These are phyloP conservation scores for Falcunculus frontatus DNA, from an alignment of 2,113 vertebrate genomes.

Conservation along the genomic window DNA sequence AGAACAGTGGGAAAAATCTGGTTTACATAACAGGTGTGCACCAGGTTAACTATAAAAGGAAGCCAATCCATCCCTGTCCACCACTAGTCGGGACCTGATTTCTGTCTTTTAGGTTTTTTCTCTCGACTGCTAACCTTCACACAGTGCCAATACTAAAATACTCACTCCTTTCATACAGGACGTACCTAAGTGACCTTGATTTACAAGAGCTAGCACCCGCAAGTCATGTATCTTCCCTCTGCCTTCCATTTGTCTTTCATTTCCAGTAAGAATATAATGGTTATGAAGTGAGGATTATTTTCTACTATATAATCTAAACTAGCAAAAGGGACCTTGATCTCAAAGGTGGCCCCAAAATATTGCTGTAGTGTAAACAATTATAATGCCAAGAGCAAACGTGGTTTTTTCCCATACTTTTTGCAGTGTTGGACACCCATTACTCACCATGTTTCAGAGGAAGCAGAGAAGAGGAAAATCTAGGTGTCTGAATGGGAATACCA, in stretches of 20 bases:
- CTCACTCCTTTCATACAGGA: neutral
- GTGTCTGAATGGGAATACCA: neutral
- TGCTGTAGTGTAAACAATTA: neutral
- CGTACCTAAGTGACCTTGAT: neutral
- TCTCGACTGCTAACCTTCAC: neutral
- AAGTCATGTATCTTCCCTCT: neutral
- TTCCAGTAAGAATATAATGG: neutral
- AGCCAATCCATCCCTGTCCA: fast-evolving
- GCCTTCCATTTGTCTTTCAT: neutral
- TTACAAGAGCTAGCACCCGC: neutral
- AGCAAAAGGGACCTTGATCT: neutral
- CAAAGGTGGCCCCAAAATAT: neutral
- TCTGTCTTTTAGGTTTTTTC: neutral
- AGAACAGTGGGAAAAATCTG: neutral
- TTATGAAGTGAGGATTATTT: neutral
- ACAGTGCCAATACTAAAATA: neutral
- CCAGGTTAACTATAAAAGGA: neutral
- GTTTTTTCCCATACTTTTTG: neutral
- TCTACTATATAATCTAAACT: neutral
- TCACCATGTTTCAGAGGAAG: neutral
- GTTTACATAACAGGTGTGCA: neutral
- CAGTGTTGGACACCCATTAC: neutral
- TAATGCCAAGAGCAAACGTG: neutral
- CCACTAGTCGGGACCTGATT: neutral
- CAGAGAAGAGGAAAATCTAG: neutral